Evolutionary conservation across 2,113 vertebrate species (phyloP).

Genomic region (Abramis brama): DNA sequence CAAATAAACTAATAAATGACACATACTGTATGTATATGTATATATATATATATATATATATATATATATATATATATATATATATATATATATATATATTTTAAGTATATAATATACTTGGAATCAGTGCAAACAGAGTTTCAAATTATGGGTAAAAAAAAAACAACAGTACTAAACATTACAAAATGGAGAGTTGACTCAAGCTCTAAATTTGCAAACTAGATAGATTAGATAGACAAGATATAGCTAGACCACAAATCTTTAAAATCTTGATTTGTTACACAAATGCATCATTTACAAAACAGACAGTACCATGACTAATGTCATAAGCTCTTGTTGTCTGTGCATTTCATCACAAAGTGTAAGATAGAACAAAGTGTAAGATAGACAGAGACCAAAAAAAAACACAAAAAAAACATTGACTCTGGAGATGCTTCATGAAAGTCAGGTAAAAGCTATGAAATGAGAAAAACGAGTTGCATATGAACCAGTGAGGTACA

Average conservation of each 20-base stretch:
- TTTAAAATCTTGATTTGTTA: too few species aligned
- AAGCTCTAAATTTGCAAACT: neutral
- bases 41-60: too few species aligned
- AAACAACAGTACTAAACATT: neutral
- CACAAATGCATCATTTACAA: too few species aligned
- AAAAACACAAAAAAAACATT: neutral
- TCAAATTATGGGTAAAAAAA: too few species aligned
- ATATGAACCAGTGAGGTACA: conserved; percentile 31
- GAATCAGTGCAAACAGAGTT: too few species aligned
- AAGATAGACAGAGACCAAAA: neutral
- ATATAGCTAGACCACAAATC: too few species aligned
- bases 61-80: too few species aligned
- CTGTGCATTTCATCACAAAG: neutral
- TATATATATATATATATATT: too few species aligned
- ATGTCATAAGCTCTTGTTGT: neutral
- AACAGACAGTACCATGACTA: neutral
- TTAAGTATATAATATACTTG: too few species aligned
- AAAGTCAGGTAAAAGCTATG: neutral
- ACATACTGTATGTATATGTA: too few species aligned
- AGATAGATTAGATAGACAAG: too few species aligned
- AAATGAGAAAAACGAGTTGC: conserved; percentile 8
- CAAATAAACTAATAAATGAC: neutral
- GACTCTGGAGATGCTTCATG: conserved; percentile 2
- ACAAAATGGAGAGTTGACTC: neutral
- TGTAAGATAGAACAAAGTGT: neutral